Conservation (phyloP, 64 coral and sea anemone genomes). For the Anthopleura sola region DNA sequence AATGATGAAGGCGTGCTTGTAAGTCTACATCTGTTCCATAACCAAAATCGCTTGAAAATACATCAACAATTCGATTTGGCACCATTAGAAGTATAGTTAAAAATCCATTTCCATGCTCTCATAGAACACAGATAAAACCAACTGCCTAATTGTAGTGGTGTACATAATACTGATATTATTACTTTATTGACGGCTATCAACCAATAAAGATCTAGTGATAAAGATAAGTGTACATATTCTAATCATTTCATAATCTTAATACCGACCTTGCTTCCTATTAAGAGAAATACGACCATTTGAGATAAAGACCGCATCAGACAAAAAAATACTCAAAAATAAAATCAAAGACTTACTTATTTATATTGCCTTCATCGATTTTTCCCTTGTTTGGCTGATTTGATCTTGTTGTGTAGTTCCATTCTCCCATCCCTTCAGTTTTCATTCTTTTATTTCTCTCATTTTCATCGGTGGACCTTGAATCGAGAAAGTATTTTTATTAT, state of each 20-base stretch:
- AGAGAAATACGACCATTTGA: conserved; percentile 23
- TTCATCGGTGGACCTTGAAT: not conserved
- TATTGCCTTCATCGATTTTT: not conserved
- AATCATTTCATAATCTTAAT: conserved; percentile 13
- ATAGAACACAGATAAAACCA: conserved; percentile 18
- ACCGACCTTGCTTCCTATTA: conserved; percentile 21
- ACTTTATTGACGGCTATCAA: conserved; percentile 19
- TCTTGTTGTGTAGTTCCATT: not conserved
- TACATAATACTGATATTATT: conserved; percentile 14
- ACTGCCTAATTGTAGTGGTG: conserved; percentile 2
- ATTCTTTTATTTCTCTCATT: not conserved
- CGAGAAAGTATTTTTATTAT: not conserved
- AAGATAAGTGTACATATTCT: conserved; percentile 14
- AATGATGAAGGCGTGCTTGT: not conserved
- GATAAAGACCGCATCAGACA: conserved; percentile 18
- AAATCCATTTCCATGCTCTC: conserved; percentile 20
- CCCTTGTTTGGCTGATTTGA: not conserved
- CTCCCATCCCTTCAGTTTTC: too few species aligned
- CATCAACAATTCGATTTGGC: conserved; percentile 7
- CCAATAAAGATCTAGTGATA: conserved; percentile 12
- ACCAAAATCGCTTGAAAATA: not conserved
- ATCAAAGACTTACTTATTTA: not conserved
- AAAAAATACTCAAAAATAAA: conserved; percentile 10
- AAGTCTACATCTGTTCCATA: not conserved
- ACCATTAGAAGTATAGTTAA: conserved; percentile 16